Percentiles rank a stretch among this genome's conserved stretches.
These are phyloP conservation scores for Germaria angustata DNA, from an alignment of 2,888 invertebrate genomes.

Conservation along the genomic window DNA sequence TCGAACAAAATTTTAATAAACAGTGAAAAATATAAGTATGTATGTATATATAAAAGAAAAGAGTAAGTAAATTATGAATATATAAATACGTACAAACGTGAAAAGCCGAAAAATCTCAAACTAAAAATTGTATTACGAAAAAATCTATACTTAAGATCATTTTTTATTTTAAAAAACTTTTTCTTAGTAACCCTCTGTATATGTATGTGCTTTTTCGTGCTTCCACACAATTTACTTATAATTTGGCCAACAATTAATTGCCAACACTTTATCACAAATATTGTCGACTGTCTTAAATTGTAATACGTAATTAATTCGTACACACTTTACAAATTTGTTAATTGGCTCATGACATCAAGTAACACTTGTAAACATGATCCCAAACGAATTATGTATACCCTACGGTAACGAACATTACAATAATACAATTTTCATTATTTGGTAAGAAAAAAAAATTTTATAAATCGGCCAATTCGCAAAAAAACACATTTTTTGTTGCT, in stretches of 20 bases:
- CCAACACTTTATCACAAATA: conserved; percentile 62
- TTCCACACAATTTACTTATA: conserved; percentile 68
- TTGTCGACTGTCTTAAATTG: conserved; percentile 48
- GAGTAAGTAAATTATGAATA: conserved; percentile 2
- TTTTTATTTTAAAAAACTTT: too few species aligned
- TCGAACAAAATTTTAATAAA: neutral
- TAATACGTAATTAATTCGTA: conserved; percentile 41
- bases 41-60: neutral
- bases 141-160: too few species aligned
- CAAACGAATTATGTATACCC: conserved; percentile 28
- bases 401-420: neutral
- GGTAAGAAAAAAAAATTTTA: too few species aligned
- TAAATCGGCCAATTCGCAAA: too few species aligned
- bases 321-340: conserved; percentile 52
- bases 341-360: conserved; percentile 54
- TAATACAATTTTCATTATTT: too few species aligned
- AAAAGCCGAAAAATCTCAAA: neutral
- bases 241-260: conserved; percentile 70
- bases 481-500: too few species aligned
- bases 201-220: conserved; percentile 16
- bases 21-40: conserved; percentile 7
- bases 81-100: neutral
- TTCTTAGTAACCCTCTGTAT: too few species aligned
- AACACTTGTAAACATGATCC: conserved; percentile 10
- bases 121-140: too few species aligned